Base-by-base conservation (phyloP, 2,113 vertebrate genomes). In the Melospiza melodia region DNA sequence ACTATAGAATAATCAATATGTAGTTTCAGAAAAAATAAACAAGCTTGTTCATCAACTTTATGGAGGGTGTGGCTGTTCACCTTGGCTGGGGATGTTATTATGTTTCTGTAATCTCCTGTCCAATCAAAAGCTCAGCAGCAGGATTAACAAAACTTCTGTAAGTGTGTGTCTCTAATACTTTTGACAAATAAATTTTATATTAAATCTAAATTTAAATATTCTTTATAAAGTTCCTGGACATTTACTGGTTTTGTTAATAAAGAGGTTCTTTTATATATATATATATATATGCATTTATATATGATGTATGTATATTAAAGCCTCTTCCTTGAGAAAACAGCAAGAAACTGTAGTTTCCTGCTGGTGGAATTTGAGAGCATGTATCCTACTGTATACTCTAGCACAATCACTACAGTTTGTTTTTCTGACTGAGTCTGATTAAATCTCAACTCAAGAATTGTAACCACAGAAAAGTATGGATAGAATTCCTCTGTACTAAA, bases 1-100 rank as follows among this genome's bases (percentile, higher is more conserved):
- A 39, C 69, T 91, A 58, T 19, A 90, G 76, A 88, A 78, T 77
- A 90, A 88, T 81, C 15, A 71, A 78, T 62, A 62, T 92, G 59
- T 81, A 46, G 39, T 94, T 95, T 71, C 46, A 95, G 51, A 89
- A 85, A 87, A 93, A 98, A 98, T 98, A 98, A 98, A 98, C 79
- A 91, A 92, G 18, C 63, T 93, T 96, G 37, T 78, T 95, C 68
- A 63, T 93, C 79, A 93, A 48, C 69, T 79, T 89, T 89, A 86
- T 93, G 65, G 39, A 94, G 59, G 55, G 52, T 61, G 17, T 0
- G 7, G 23, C 81, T 96, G 67, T 92, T 88, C 52, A 87, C 61
- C 33, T 84, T 94, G 72, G 57, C 62, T 87, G 71, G 37, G 69
- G 48, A 71, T 87, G 54, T 87, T 87, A 94, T 31, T 63, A 46